phyloP scores from a whole-genome alignment of 1,140 invertebrate genomes.

The Amyelois transitella region DNA sequence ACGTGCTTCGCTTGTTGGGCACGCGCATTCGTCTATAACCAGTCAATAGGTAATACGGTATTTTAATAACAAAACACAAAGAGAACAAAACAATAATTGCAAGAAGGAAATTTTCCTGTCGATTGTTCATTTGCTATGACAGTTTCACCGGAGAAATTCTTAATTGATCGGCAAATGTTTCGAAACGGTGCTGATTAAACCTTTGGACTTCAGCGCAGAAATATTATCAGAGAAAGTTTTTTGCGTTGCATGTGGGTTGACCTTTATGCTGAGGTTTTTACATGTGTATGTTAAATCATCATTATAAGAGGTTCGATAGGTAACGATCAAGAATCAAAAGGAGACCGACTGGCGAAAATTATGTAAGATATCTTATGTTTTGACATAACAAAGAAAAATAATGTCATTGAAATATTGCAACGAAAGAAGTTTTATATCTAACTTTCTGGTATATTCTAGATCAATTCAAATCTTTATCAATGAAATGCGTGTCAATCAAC shows the following conservation, averaged over 20 bases:
- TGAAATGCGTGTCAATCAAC: not conserved
- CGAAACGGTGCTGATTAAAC: not conserved
- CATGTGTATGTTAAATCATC: too few species aligned
- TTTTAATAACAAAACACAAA: constrained; percentile 13
- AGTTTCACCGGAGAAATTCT: constrained; percentile 2
- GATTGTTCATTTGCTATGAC: not conserved
- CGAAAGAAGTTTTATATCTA: too few species aligned
- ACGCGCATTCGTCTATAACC: constrained; percentile 32
- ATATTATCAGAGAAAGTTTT: not conserved
- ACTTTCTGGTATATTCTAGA: too few species aligned
- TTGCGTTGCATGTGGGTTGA: not conserved
- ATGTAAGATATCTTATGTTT: too few species aligned
- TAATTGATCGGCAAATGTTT: not conserved
- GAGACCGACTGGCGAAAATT: too few species aligned
- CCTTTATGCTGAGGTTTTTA: not conserved
- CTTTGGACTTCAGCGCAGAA: not conserved
- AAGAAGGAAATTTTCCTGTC: not conserved
- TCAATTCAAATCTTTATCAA: too few species aligned
- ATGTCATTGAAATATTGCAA: too few species aligned
- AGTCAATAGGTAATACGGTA: constrained; percentile 21
- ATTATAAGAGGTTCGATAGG: too few species aligned
- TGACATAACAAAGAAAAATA: too few species aligned
- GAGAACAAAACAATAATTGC: constrained; percentile 1
- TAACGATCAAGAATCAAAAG: too few species aligned
- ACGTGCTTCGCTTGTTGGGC: constrained; percentile 37